A percentile compares a stretch with the other conserved stretches of the same genome.
Conservation (phyloP, 2,888 invertebrate species). For the Idaea biselata region DNA sequence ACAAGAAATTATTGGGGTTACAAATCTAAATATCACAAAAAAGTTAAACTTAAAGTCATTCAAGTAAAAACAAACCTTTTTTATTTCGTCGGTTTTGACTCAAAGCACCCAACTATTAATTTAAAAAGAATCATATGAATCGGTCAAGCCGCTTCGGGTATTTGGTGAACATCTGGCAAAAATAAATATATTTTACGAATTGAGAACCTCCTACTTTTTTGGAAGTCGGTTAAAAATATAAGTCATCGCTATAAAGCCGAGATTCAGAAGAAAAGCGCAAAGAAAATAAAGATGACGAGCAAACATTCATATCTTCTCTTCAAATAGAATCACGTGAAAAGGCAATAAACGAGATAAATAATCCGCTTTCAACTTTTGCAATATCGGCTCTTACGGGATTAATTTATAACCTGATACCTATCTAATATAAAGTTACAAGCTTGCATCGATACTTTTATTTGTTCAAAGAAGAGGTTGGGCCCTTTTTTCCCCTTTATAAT, state of each 20-base stretch:
- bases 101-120: no score
- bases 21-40: no score
- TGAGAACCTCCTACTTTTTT: neutral
- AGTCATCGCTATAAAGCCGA: neutral
- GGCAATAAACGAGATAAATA: slow-evolving; percentile 19
- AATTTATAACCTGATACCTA: slow-evolving; percentile 6
- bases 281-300: neutral
- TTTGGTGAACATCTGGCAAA: neutral
- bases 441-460: neutral
- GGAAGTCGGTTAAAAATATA: neutral
- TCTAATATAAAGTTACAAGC: slow-evolving; percentile 1
- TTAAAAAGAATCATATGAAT: no score
- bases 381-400: slow-evolving; percentile 20
- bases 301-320: slow-evolving; percentile 8
- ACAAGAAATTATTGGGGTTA: no score
- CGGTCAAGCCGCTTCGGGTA: neutral
- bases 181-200: no score
- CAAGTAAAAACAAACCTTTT: no score
- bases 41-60: no score
- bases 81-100: no score
- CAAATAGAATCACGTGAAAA: slow-evolving; percentile 15
- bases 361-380: slow-evolving; percentile 22
- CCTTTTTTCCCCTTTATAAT: neutral
- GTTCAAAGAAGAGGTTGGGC: neutral
- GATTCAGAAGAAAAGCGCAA: neutral